phyloP scores from a whole-genome alignment of 2,113 vertebrate genomes.

The Physeter macrocephalus region DNA sequence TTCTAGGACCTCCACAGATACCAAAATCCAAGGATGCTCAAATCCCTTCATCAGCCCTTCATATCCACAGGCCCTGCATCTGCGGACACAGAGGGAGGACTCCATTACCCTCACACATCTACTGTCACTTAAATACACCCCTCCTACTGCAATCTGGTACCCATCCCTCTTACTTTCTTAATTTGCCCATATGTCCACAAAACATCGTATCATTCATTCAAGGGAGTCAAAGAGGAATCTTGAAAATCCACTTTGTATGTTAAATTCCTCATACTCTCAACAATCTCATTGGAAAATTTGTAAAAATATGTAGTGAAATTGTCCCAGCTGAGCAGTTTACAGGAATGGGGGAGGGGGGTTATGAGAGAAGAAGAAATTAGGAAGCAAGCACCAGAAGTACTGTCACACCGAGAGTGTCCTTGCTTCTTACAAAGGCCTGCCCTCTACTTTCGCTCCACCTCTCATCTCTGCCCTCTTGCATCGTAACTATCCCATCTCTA shows the following conservation, averaged over 20 bases:
- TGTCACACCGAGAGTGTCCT: not conserved
- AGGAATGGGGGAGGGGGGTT: not conserved
- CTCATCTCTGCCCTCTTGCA: not conserved
- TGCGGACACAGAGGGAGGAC: not conserved
- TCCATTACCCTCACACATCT: not conserved
- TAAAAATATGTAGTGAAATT: not conserved
- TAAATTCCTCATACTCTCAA: not conserved
- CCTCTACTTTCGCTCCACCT: not conserved
- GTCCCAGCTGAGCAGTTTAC: not conserved
- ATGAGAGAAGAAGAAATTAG: not conserved
- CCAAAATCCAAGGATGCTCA: not conserved
- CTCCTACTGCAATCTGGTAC: not conserved
- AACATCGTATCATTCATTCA: not conserved
- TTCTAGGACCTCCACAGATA: not conserved
- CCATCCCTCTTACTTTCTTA: not conserved
- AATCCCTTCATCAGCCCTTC: not conserved
- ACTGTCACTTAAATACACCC: not conserved
- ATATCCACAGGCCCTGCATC: not conserved
- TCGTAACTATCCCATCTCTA: not conserved
- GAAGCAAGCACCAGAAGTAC: not conserved
- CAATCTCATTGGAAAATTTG: not conserved
- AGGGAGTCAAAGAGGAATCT: not conserved
- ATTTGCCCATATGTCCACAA: not conserved
- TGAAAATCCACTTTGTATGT: not conserved
- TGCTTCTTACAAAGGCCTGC: not conserved